Evolutionary conservation across 1,140 invertebrate species (phyloP), one percentile per base, ranked within the genome.

Genomic region (Dendroctonus ponderosae): DNA sequence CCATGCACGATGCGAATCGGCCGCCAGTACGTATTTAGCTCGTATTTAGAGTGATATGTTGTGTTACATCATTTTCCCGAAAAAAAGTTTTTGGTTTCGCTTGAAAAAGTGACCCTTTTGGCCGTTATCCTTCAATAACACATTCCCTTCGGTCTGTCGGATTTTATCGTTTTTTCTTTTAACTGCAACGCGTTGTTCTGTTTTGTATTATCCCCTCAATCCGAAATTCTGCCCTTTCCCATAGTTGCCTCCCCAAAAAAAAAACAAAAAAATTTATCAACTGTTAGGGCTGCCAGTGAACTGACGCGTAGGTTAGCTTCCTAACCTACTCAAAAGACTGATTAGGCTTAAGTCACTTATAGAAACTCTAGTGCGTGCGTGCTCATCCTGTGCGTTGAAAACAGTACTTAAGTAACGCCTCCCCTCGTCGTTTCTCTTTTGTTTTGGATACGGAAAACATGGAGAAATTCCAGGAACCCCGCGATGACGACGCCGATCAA

Each of bases 21-120:
- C 70, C 71, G 70, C 70, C 76, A 79, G 77, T 79, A 77, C 75
- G 77, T 72, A 78, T 77, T 76, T 77, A 79, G 75, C 76, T 77
- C 74, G 76, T 74, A 77, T 78, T 76, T 76, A 75, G 76, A 76
- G 76, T 78, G 77, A 78, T 78, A 78, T 78, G 75, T 78, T 78
- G 75, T 75, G 75, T 79, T 79, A 79, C 76, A 75, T 78, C 75
- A 78, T 79, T 78, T 77, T 76, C 72, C 70, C 67, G 74, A 77
- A 76, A 77, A 78, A 72, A 70, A 73, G 67, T 76, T 75, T 77
- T 77, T 77, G 70, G 72, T 77, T 77, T 77, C 74, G 74, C 75
- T 77, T 74, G 71, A 72, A 73, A 74, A 76, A 78, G 75, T 77
- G 73, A 77, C 74, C 70, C 67, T 77, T 76, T 78, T 73, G 70